Conservation (phyloP, 2,888 invertebrate genomes). For the Hipparchia semele region DNA sequence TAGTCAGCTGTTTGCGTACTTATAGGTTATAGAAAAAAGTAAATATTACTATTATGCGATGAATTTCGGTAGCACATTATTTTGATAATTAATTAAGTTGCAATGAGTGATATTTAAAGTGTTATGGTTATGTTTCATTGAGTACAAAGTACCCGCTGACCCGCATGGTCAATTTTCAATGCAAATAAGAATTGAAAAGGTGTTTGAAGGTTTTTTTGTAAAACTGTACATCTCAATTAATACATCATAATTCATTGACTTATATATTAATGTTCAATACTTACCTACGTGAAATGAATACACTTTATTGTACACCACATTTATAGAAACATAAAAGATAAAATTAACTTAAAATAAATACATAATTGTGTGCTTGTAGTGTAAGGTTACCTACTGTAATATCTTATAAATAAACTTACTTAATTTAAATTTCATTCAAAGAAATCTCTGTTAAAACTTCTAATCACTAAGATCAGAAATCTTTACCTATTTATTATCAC, state of each 20-base stretch:
- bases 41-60: constrained; percentile 33
- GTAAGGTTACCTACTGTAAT: too few species aligned
- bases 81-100: constrained; percentile 15
- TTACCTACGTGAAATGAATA: too few species aligned
- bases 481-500: too few species aligned
- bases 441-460: too few species aligned
- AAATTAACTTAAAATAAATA: too few species aligned
- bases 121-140: constrained; percentile 4
- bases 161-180: constrained; percentile 5
- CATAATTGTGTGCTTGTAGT: too few species aligned
- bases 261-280: too few species aligned
- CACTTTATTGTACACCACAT: too few species aligned
- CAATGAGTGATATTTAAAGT: constrained; percentile 1
- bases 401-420: too few species aligned
- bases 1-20: constrained; percentile 36
- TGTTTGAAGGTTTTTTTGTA: not conserved
- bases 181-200: not conserved
- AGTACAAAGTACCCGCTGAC: not conserved
- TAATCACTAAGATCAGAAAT: too few species aligned
- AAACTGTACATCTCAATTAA: not conserved
- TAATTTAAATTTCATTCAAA: too few species aligned
- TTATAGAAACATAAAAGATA: too few species aligned
- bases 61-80: constrained; percentile 24
- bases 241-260: not conserved
- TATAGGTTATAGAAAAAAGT: constrained; percentile 39